Percentiles rank a stretch among this genome's conserved stretches.
These are phyloP conservation scores for Drosophila colorata DNA, from an alignment of 2,888 invertebrate species.

Conservation along the genomic window DNA sequence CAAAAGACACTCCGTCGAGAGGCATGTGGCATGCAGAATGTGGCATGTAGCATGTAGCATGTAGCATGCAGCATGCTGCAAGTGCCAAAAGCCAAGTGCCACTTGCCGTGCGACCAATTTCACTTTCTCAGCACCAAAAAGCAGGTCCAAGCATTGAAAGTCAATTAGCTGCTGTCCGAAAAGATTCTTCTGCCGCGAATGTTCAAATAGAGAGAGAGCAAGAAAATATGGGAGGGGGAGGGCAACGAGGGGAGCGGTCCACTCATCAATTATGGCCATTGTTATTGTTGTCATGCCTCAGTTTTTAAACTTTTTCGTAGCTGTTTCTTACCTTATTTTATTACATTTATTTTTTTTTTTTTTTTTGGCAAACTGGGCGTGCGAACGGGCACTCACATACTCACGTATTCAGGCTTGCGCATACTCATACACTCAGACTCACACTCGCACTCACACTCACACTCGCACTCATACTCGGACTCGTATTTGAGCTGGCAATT, in stretches of 20 bases:
- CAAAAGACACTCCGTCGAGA: constrained; percentile 1
- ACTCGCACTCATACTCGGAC: constrained; percentile 3
- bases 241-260: neutral
- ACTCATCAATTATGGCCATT: constrained; percentile 49
- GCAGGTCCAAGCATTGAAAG: constrained; percentile 69
- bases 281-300: constrained; percentile 43
- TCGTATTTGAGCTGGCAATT: constrained; percentile 18
- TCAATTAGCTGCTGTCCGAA: constrained; percentile 70
- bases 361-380: constrained; percentile 37
- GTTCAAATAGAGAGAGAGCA: neutral
- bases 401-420: neutral
- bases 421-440: no score
- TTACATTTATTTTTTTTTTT: constrained; percentile 1
- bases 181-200: constrained; percentile 61
- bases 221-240: neutral
- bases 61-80: constrained; percentile 6
- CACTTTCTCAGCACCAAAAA: constrained; percentile 66
- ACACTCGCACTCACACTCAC: neutral
- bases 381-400: constrained; percentile 7
- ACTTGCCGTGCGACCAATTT: constrained; percentile 68
- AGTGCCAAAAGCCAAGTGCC: constrained; percentile 32
- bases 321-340: neutral
- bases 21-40: constrained; percentile 27
- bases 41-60: constrained; percentile 13
- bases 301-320: constrained; percentile 16